These are phyloP conservation scores for Rhabditophanes sp. DNA, from an alignment of 2,888 invertebrate genomes.

Conservation along the genomic window DNA sequence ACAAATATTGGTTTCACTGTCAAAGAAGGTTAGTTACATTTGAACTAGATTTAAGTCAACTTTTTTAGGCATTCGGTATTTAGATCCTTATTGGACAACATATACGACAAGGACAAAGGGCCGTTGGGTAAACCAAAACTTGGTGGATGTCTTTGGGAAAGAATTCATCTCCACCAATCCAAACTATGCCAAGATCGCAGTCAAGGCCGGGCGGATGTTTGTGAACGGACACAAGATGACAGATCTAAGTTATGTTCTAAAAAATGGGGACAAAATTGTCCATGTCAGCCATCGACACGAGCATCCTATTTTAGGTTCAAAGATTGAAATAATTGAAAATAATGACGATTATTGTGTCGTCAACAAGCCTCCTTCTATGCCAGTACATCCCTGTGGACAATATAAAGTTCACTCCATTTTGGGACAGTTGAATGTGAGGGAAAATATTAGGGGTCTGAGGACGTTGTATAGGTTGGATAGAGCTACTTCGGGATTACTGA, in stretches of 20 bases:
- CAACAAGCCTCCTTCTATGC: slow-evolving; percentile 37
- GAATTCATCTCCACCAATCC: slow-evolving; percentile 31
- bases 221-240: slow-evolving; percentile 81
- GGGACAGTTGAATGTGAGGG: no score
- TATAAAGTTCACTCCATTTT: no score
- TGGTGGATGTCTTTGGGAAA: slow-evolving; percentile 29
- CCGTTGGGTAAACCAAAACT: no score
- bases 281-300: slow-evolving; percentile 33
- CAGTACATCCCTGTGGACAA: slow-evolving; percentile 79
- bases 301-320: slow-evolving; percentile 23
- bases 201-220: slow-evolving; percentile 72
- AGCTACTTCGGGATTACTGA: slow-evolving; percentile 76
- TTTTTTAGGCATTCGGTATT: slow-evolving; percentile 29
- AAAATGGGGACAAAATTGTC: slow-evolving; percentile 51
- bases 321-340: slow-evolving; percentile 91
- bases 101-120: no score
- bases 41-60: no score
- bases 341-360: slow-evolving; percentile 94
- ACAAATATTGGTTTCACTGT: no score
- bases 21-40: no score
- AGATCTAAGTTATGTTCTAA: slow-evolving; percentile 62
- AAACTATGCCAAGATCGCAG: slow-evolving; percentile 58
- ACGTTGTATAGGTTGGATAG: no score
- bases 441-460: no score
- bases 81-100: slow-evolving; percentile 35